A percentile compares a stretch with the other conserved stretches of the same genome.
These are phyloP conservation scores for Eurystomus gularis DNA, from an alignment of 2,113 vertebrate genomes.

Conservation along the genomic window DNA sequence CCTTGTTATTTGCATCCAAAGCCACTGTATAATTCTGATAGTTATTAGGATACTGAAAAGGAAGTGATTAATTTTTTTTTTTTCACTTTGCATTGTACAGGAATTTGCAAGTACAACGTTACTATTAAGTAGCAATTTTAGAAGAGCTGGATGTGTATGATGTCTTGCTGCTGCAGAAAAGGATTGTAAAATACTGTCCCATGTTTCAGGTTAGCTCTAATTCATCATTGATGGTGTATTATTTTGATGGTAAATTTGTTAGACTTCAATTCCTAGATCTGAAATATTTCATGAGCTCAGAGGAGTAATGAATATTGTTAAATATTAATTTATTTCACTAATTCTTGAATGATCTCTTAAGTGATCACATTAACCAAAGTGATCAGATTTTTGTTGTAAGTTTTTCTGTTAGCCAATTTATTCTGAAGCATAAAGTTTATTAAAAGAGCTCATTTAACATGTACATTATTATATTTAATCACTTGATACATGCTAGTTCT, in stretches of 20 bases:
- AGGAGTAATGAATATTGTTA: not conserved
- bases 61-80: not conserved
- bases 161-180: not conserved
- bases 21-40: not conserved
- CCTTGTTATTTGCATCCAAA: not conserved
- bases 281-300: not conserved
- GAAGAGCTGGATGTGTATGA: not conserved
- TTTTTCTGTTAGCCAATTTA: not conserved
- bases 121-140: not conserved
- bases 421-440: not conserved
- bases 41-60: not conserved
- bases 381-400: not conserved
- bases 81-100: not conserved
- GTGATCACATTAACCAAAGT: not conserved
- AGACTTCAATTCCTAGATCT: not conserved
- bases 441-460: not conserved
- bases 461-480: not conserved
- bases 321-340: not conserved
- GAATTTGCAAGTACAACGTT: not conserved
- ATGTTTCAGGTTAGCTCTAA: not conserved
- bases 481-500: not conserved
- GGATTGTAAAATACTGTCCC: not conserved
- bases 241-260: not conserved
- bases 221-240: not conserved
- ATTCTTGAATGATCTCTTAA: not conserved